Evolutionary conservation across 1,140 invertebrate genomes (phyloP), one percentile per base, ranked within the genome.

Genomic region (Neodiprion pinetum): DNA sequence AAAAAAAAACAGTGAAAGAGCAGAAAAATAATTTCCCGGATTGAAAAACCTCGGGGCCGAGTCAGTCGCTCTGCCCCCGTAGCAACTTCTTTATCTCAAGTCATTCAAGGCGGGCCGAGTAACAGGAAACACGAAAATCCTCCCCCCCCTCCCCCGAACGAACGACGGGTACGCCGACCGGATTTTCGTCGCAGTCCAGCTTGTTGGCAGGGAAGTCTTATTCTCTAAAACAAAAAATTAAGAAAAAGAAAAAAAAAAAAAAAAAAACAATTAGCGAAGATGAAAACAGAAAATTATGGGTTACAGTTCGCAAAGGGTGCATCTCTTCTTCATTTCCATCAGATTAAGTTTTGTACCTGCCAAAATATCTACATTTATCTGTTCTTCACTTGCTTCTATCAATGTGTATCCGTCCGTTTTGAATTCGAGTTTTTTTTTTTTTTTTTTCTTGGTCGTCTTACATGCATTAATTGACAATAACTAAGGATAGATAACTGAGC

Each of bases 201-300:
- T 88, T 88, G 87, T 88, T 88, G 85, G 87, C 87, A 88, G 87
- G 87, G 84, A 88, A 88, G 86, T 89, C 85, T 88, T 84, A 87
- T 88, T 88, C 84, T 87, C 83, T 88, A 87, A 84, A 86, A 88
- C 10, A 53, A 53, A 10, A 53, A 53, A 53, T 11, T 14, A 53
- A 53, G n/a, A 61, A 12, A 61, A 61, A 61, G 9, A 17, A 61
- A 61, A 7, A 7, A 61, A 61, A 9, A 61, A 5, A 61, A 61
- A 14, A 12, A 61, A 8, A 61, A 61, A 14, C n/a, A 5, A 4
- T 14, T 14, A 61, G n/a, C 11, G 9, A 61, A 61, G 9, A 61
- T 61, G 11, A 12, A 61, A 14, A 61, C 53, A 14, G 53, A 61
- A 14, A 61, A 40, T 3, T 40, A 82, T 88, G 85, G 84, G 85